Base-by-base conservation (phyloP, 2,888 invertebrate genomes). In the Leptothorax acervorum region DNA sequence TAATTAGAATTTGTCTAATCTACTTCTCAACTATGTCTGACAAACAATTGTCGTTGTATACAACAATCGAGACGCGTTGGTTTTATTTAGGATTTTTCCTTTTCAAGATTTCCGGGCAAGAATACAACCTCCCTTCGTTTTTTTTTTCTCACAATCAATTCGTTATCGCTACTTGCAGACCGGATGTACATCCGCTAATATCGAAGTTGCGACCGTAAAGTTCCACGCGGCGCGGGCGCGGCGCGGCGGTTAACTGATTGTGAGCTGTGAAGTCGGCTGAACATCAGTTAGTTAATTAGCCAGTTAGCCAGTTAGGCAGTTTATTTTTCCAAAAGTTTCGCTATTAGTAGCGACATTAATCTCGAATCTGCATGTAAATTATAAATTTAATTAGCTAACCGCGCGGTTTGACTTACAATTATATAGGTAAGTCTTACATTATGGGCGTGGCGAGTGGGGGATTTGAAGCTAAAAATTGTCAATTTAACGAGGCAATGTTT, bases 121-220 rank as follows among this genome's bases (percentile, higher is more conserved):
- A 8, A 66, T 66, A n/a, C 39, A n/a, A 18, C 66, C 45, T 60
- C 28, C 45, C 28, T 65, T 28, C n/a, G 23, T n/a, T 57, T 57
- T 74, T 57, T 74, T 53, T 57, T 42, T 78, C 76, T 53, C 78
- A 68, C 78, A 55, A 78, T 78, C 51, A 55, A 71, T 60, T 60
- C 73, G 31, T 60, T 79, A 79, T 79, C 57, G 79, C 45, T 35
- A 57, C 45, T 70, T 28, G 73, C 8, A 48, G 79, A 12, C 57
- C 73, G 79, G 79, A 79, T 79, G 73, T 71, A 79, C 73, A 60
- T 79, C 73, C 73, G 73, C 60, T 48, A 71, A 57, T 71, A 57
- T 79, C 79, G 23, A 71, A 79, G 71, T 35, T 71, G 73, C 48
- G 73, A 48, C 48, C 60, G 35, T 60, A 71, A 60, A 71, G 39